Conservation (phyloP, 1,140 invertebrate genomes). For the Drosophila mayri region DNA sequence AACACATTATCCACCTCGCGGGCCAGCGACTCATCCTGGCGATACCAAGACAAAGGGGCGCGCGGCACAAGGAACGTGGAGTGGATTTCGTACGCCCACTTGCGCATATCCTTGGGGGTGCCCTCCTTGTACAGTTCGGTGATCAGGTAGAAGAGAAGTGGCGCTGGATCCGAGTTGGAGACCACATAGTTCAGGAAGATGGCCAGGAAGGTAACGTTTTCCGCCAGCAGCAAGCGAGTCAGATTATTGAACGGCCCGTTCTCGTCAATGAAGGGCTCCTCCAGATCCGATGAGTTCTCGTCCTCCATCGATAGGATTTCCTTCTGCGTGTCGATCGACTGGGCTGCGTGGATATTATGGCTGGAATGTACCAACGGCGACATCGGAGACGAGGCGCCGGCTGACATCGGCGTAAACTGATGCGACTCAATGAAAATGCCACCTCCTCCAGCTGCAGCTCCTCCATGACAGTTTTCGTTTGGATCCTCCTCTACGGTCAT, state of each 20-base stretch:
- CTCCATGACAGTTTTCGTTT: constrained; percentile 58
- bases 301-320: constrained; percentile 97
- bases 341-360: constrained; percentile 76
- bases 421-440: constrained; percentile 79
- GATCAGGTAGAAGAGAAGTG: constrained; percentile 94
- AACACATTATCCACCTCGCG: constrained; percentile 95
- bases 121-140: constrained; percentile 94
- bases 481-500: constrained; percentile 72
- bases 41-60: constrained; percentile 93
- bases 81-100: constrained; percentile 99
- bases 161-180: constrained; percentile 93
- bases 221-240: constrained; percentile 89
- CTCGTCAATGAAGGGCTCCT: constrained; percentile 90
- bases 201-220: constrained; percentile 91
- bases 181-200: constrained; percentile 96
- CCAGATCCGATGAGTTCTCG: constrained; percentile 94
- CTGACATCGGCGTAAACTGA: constrained; percentile 73
- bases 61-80: constrained; percentile 97
- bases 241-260: constrained; percentile 93
- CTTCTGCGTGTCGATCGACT: constrained; percentile 86
- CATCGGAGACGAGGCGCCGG: constrained; percentile 57
- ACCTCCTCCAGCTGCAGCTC: constrained; percentile 23
- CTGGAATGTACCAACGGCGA: constrained; percentile 75
- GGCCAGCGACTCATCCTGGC: constrained; percentile 92
- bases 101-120: constrained; percentile 94